phyloP scores from a whole-genome alignment of 2,113 vertebrate species.

The Coturnix japonica region DNA sequence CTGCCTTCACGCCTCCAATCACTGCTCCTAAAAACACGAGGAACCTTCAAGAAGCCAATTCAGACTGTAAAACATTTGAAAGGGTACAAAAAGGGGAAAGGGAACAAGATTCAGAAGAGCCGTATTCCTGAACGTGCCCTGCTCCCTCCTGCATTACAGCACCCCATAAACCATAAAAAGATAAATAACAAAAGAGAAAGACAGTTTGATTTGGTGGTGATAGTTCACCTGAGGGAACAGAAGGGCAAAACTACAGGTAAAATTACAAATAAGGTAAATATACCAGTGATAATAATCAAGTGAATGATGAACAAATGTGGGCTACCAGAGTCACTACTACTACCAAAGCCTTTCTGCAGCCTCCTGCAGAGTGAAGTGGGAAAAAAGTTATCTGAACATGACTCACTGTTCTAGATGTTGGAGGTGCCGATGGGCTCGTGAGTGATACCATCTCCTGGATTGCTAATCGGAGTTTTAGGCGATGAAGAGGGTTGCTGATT shows the following conservation, averaged over 20 bases:
- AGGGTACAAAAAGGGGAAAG: neutral
- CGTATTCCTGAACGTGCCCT: neutral
- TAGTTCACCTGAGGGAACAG: neutral
- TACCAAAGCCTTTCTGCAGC: neutral
- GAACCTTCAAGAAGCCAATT: neutral
- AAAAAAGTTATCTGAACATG: neutral
- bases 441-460: conserved; percentile 99
- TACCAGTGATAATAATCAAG: neutral
- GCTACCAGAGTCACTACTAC: neutral
- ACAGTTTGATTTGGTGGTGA: neutral
- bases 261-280: neutral
- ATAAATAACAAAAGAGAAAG: neutral
- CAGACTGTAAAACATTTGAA: neutral
- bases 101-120: neutral
- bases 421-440: conserved; percentile 96
- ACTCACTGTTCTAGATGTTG: conserved; percentile 98
- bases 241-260: neutral
- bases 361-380: neutral
- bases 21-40: neutral
- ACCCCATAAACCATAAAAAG: neutral
- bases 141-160: neutral
- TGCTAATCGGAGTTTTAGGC: conserved; percentile 93
- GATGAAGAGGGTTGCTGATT: conserved; percentile 97
- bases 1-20: neutral
- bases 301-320: neutral